Evolutionary conservation across 2,113 vertebrate genomes (phyloP), one percentile per base, ranked within the genome.

Genomic region (Hylia prasina): DNA sequence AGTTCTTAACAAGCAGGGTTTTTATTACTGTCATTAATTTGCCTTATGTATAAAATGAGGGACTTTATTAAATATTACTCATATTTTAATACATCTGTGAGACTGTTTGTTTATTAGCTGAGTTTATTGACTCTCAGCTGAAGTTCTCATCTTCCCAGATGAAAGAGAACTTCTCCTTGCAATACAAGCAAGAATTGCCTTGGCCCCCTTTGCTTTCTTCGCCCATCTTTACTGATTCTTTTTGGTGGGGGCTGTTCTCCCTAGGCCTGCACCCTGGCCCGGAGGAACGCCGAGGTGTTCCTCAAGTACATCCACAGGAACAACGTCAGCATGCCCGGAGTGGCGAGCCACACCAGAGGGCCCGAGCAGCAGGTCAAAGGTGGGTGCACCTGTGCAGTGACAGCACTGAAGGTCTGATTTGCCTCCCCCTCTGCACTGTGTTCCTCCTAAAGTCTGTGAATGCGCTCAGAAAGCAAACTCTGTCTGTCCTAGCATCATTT

Each of bases 291-390:
- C 0, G 99, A 99, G 93, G 99, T 99, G 35, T 99, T 99, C 83
- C 98, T 99, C 79, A 99, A 99, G 97, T 99, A 99, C 97, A 99
- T 99, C 95, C 99, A 99, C 98, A 98, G 99, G 91, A 99, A 99
- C 98, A 99, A 99, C 0, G 99, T 99, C 97, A 99, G 99, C 97
- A 99, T 99, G 97, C 99, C 99, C 0, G 98, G 99, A 35, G 98
- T 98, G 9, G 98, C 98, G 31, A 97, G 99, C 93, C 99, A 99
- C 90, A 98, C 99, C 16, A 97, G 99, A 44, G 99, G 98, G 8
- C 99, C 99, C 0, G 99, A 99, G 89, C 99, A 99, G 56, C 99
- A 99, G 96, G 99, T 99, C 39, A 99, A 99, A 99, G 99, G 99
- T 99, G 71, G 97, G 99, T 96, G 72, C 21, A 16, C 15, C 16